Percentiles rank a stretch among this genome's conserved stretches.
Conservation (phyloP, 1,140 invertebrate species). For the Lasioglossum baleicum region DNA sequence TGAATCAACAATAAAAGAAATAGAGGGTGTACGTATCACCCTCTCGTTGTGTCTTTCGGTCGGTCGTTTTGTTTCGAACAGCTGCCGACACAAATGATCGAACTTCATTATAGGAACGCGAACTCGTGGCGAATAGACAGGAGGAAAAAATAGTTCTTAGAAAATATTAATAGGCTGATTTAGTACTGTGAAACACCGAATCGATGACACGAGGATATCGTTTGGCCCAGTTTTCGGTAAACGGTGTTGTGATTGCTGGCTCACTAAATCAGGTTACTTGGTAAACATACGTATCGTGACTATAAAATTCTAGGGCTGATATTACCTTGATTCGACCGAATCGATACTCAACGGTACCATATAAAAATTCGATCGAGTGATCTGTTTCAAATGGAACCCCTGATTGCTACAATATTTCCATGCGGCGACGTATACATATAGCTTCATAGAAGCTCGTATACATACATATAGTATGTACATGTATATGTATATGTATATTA, state of each 20-base stretch:
- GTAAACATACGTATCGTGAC: conserved; percentile 32
- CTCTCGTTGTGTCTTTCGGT: background rate
- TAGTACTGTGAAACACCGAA: conserved; percentile 49
- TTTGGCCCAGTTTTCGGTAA: conserved; percentile 68
- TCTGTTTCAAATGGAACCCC: background rate
- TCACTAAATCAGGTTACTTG: conserved; percentile 39
- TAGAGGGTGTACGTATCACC: too few relatives aligned
- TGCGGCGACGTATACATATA: too few relatives aligned
- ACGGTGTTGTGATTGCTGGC: conserved; percentile 40
- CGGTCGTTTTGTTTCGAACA: background rate
- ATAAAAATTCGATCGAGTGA: conserved; percentile 28
- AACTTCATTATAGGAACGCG: background rate
- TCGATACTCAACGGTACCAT: background rate
- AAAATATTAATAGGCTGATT: conserved; percentile 50
- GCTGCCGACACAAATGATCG: too few relatives aligned
- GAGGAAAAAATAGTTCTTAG: conserved; percentile 2
- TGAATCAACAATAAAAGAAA: too few relatives aligned
- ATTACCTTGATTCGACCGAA: conserved; percentile 30
- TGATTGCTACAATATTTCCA: background rate
- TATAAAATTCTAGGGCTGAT: conserved; percentile 18
- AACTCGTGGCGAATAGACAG: background rate
- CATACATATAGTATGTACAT: too few relatives aligned
- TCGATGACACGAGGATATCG: conserved; percentile 61
- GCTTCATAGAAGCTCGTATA: too few relatives aligned
- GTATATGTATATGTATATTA: too few relatives aligned